Base-by-base conservation (phyloP, 2,113 vertebrate genomes). In the Loxodonta africana region DNA sequence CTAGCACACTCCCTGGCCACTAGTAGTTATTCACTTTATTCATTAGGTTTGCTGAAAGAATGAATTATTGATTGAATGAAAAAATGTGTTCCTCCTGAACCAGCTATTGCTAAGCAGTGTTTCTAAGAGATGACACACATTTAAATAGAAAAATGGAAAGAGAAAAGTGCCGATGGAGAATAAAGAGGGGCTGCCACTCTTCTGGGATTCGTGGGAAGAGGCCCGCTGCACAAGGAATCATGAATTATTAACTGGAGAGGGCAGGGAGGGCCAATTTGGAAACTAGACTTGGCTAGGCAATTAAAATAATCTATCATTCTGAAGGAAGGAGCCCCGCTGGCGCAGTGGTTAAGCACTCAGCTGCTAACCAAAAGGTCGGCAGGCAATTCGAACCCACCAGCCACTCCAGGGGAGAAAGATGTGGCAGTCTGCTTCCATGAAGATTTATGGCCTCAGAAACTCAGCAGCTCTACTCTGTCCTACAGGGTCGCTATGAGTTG, bases 301-400 rank as follows among this genome's bases (percentile, higher is more conserved):
- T 85, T 90, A 95, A 81, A 78, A 41, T 85, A 62, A 93, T 88
- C 88, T 87, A 71, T 89, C 86, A 94, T 51, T 90, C 74, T 87
- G 18, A 93, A 33, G 21, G 20, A 74, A 74, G 73, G 73, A 41
- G 26, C 15, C 30, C 30, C 33, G 30, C 37, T 21, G 37, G 37
- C 5, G 18, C 73, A 41, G 73, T 25, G 21, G 17, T 44, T 44
- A 74, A 41, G n/a, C 20, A 9, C 21, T 74, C 17, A 3, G 20
- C 37, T 41, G 10, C 73, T 44, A 74, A 74, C 21, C 37, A 9
- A 74, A 41, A 74, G 37, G 21, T 23, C 28, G 8, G n/a, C 4
- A 30, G 8, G n/a, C 4, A 30, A 15, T 44, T 74, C 37, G 10
- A 74, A 41, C 18, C 20, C 37, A 21, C 37, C 73, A 41, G 37